Base-by-base conservation (phyloP, 2,888 invertebrate species). In the Andrena dorsata region DNA sequence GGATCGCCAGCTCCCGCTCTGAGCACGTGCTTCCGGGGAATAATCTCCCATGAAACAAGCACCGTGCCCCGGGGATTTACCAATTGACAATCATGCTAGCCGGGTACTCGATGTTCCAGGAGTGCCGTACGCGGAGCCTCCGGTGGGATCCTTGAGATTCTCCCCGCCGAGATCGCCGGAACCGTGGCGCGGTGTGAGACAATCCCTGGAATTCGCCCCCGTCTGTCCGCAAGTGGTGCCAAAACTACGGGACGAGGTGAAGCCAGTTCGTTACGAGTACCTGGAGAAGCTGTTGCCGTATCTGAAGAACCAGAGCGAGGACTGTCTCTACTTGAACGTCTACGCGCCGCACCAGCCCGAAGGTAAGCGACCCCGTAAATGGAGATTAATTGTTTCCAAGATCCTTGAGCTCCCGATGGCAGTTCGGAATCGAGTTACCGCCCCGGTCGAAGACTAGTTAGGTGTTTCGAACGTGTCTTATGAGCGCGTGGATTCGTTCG, bases 291-390 rank as follows among this genome's bases (percentile, higher is more conserved):
- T 98, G 84, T 94, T 96, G 89, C 96, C 96, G 2, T 97, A 96
- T 94, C 94, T 97, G 71, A 94, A 94, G 85, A 95, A 96, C 75
- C 96, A 97, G 92, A 97, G 96, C 69, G 97, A 97, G 94, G 98
- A 99, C 93, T 99, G 99, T 91, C 95, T 99, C 73, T 98, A 97
- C 93, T 95, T 99, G 91, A 99, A 99, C 94, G 96, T 99, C 83
- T 99, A 98, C 94, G 97, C 97, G 47, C 98, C 99, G 0, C 96
- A 96, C 88, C 93, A 93, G 79, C 56, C 80, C 84, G 95, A 96
- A 94, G 97, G 98, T 98, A 94, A 96, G 96, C 89, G 35, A 73
- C 71, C 61, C 72, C 26, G 30, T 35, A 47, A 49, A 60, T 16
- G n/a, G 70, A 41, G 77, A 80, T 84, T 68, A 77, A 77, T 83